Evolutionary conservation across 2,888 invertebrate species (phyloP).

Genomic region (Ophraella communa): DNA sequence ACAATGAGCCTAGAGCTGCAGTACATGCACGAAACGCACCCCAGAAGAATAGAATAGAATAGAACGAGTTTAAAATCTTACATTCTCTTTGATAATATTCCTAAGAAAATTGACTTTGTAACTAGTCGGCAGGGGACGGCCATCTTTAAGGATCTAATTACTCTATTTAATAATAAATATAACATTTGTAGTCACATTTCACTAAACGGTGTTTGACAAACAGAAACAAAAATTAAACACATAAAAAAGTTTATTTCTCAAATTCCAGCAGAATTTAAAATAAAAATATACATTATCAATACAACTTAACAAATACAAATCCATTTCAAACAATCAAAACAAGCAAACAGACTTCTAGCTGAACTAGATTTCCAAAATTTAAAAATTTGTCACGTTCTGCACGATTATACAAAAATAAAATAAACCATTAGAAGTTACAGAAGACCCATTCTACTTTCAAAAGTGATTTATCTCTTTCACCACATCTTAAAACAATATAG

Average conservation of each 20-base stretch:
- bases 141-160: too few relatives aligned
- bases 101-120: too few relatives aligned
- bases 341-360: slow-evolving; percentile 33
- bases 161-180: too few relatives aligned
- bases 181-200: too few relatives aligned
- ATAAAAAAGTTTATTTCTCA: slow-evolving; percentile 44
- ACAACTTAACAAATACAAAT: slow-evolving; percentile 39
- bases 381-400: slow-evolving; percentile 25
- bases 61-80: too few relatives aligned
- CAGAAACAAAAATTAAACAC: slow-evolving; percentile 14
- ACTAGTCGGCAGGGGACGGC: too few relatives aligned
- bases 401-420: slow-evolving; percentile 20
- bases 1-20: too few relatives aligned
- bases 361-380: slow-evolving; percentile 19
- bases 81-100: too few relatives aligned
- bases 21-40: too few relatives aligned
- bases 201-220: too few relatives aligned
- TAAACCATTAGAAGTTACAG: too few relatives aligned
- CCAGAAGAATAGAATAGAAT: too few relatives aligned
- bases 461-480: slow-evolving; percentile 14
- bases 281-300: slow-evolving; percentile 48
- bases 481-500: neutral
- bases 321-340: slow-evolving; percentile 36
- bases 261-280: slow-evolving; percentile 45
- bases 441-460: slow-evolving; percentile 45